phyloP scores from a whole-genome alignment of 2,888 invertebrate genomes.

The Cyrtodaria siliqua region DNA sequence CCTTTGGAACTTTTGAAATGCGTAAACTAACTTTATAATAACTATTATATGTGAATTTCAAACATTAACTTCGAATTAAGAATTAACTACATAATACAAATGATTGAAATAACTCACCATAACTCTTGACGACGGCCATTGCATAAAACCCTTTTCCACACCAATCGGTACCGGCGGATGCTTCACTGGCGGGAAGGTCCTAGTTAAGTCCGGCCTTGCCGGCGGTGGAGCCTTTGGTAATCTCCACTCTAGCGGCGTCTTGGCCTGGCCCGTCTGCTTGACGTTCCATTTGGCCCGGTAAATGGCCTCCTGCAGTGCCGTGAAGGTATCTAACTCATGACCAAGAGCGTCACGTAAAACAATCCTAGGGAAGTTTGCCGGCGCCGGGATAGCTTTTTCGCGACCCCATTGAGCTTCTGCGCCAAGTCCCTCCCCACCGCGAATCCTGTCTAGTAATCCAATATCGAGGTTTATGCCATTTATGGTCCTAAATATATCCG shows the following conservation, averaged over 20 bases:
- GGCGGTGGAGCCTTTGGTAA: constrained; percentile 82
- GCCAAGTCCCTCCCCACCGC: constrained; percentile 9
- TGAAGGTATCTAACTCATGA: constrained; percentile 79
- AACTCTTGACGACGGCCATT: constrained; percentile 15
- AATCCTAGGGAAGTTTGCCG: constrained; percentile 66
- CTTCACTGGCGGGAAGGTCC: constrained; percentile 63
- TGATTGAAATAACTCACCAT: constrained; percentile 31
- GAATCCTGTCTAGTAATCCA: constrained; percentile 43
- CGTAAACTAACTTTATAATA: too few species aligned
- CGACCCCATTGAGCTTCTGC: not conserved
- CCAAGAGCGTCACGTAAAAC: constrained; percentile 72
- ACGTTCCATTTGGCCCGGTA: constrained; percentile 73
- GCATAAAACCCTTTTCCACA: not conserved
- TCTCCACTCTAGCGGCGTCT: constrained; percentile 79
- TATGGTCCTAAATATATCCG: constrained; percentile 59
- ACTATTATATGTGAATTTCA: too few species aligned
- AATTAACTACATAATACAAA: too few species aligned
- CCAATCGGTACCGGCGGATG: constrained; percentile 29
- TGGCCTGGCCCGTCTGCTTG: constrained; percentile 55
- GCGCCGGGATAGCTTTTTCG: not conserved
- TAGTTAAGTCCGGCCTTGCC: constrained; percentile 79
- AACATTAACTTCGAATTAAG: too few species aligned
- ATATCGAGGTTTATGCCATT: constrained; percentile 46
- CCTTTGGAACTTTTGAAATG: too few species aligned
- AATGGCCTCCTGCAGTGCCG: constrained; percentile 80